Evolutionary conservation across 2,888 invertebrate species (phyloP).

Genomic region (Mesoligia furuncula): DNA sequence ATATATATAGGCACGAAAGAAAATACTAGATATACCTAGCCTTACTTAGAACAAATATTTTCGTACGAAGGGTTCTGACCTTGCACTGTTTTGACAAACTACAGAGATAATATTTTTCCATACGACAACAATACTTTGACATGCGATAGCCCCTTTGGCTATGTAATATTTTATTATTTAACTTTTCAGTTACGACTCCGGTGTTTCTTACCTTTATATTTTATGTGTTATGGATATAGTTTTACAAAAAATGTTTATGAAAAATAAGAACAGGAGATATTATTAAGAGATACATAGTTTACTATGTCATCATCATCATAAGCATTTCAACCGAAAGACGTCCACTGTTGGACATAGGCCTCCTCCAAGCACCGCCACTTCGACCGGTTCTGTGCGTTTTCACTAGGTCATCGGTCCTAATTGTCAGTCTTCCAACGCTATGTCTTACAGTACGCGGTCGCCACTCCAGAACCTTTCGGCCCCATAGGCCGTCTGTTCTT

Average conservation of each 20-base stretch:
- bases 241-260: background rate
- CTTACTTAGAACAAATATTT: constrained; percentile 21
- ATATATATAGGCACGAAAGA: background rate
- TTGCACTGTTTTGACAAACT: constrained; percentile 30
- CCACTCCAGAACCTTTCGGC: background rate
- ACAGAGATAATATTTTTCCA: constrained; percentile 7
- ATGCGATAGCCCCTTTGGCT: constrained; percentile 12
- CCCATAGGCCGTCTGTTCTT: background rate
- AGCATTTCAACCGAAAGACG: background rate
- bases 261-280: background rate
- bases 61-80: background rate
- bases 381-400: background rate
- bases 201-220: background rate
- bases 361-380: background rate
- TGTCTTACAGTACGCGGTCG: background rate
- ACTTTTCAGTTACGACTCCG: background rate
- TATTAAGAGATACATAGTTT: background rate
- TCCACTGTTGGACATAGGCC: background rate
- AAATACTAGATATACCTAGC: background rate
- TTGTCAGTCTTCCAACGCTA: background rate
- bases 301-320: background rate
- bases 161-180: constrained; percentile 15
- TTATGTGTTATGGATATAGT: background rate
- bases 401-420: background rate
- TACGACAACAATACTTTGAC: constrained; percentile 11